Base-by-base conservation (phyloP, 2,888 invertebrate genomes). In the Steinernema scapterisci region DNA sequence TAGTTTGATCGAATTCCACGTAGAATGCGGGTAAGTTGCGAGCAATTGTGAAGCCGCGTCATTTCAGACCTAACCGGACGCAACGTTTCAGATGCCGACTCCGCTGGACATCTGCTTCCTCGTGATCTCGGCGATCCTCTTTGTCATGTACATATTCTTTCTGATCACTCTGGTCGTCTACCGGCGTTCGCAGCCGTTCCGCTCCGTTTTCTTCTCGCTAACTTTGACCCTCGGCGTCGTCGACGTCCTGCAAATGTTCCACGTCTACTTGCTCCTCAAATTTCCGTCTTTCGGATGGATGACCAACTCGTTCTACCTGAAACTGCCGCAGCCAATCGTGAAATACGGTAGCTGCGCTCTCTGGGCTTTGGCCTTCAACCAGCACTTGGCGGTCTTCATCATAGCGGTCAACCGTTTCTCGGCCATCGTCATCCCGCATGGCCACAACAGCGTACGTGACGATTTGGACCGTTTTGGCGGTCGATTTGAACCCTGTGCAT, bases 241-340 rank as follows among this genome's bases (percentile, higher is more conserved):
- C 51, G 75, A 75, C 54, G 75, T 75, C 45, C 73, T 75, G 54
- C 75, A 75, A 54, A 72, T 75, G 72, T 70, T 70, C 19, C 75
- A 75, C 44, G 52, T 52, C 38, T 72, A 75, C 44, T 19, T 72
- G 21, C 72, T 75, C 27, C 75, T 75, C 23, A 31, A 72, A 25
- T 75, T 75, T 38, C 75, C 75, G 25, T 75, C 75, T 6, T 75
- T 75, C 7, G 75, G 75, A 1, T 75, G 75, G 75, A 46, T 75
- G 63, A 75, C 75, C 44, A 72, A 75, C 43, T 46, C 48, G 31
- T 21, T 74, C 51, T 75, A 75, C 44, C 54, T 75, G 38, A 48
- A 43, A 13, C 21, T 75, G 31, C 45, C 75, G 45, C 56, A 54
- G 13, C 45, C 51, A 16, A 27, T 75, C 13, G 75, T 75, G 2